Evolutionary conservation across 2,113 vertebrate genomes (phyloP).

Genomic region (Zeus faber): DNA sequence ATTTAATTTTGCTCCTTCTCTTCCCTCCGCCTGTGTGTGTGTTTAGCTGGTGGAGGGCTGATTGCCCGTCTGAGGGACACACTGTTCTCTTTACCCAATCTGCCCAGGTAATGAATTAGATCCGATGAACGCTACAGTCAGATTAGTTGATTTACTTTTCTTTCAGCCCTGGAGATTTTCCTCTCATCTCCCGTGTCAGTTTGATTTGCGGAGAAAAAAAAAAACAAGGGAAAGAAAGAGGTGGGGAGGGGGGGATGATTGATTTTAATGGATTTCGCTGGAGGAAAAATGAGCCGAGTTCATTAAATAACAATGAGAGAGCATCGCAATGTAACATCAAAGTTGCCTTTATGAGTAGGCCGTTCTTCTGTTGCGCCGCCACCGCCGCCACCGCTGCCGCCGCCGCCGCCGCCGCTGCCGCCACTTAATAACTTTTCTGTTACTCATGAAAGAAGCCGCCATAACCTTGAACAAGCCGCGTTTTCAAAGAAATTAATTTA

Average conservation of each 20-base stretch:
- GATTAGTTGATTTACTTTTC: slow-evolving; percentile 39
- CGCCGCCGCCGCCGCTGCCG: slow-evolving; percentile 23
- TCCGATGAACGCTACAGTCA: slow-evolving; percentile 27
- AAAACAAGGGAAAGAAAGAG: neutral
- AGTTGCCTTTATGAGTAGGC: slow-evolving; percentile 40
- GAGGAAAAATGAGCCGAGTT: slow-evolving; percentile 45
- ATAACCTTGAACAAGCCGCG: slow-evolving; percentile 49
- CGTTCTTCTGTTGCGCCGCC: slow-evolving; percentile 31
- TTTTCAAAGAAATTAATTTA: slow-evolving; percentile 42
- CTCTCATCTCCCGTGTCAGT: slow-evolving; percentile 36
- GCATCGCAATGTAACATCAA: slow-evolving; percentile 58
- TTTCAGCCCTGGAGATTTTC: slow-evolving; percentile 28
- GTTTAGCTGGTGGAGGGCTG: too few species aligned
- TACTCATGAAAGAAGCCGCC: slow-evolving; percentile 31
- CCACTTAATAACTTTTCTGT: slow-evolving; percentile 53
- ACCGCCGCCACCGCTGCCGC: too few species aligned
- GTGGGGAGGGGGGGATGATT: slow-evolving; percentile 33
- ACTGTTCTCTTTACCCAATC: slow-evolving; percentile 22
- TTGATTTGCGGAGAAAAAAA: slow-evolving; percentile 21
- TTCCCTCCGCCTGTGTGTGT: slow-evolving; percentile 18
- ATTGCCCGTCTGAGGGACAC: too few species aligned
- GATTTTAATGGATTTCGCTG: slow-evolving; percentile 62
- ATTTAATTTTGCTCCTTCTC: slow-evolving; percentile 50
- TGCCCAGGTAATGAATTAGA: slow-evolving; percentile 35
- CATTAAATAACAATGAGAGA: slow-evolving; percentile 62